Evolutionary conservation across 2,113 vertebrate genomes (phyloP).

Genomic region (Spizaetus ornatus): DNA sequence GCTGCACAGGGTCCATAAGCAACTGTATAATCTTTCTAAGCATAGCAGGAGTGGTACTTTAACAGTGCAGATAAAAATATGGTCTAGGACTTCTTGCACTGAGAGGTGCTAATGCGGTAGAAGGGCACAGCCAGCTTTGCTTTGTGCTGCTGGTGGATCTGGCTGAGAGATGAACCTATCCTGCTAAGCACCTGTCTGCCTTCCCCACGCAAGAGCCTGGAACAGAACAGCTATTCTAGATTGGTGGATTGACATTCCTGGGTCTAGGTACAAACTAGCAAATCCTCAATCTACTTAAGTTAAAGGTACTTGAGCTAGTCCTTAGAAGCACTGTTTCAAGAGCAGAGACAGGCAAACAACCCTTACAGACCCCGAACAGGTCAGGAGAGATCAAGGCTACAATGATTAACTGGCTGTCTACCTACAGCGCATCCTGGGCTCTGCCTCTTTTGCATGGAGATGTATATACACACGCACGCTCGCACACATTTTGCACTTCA

Average conservation of each 20-base stretch:
- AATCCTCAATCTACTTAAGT: neutral
- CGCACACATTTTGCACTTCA: neutral
- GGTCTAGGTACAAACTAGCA: neutral
- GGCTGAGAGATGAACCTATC: neutral
- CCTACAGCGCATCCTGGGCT: neutral
- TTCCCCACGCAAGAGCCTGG: rapidly evolving
- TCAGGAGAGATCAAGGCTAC: neutral
- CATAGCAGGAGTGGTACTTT: neutral
- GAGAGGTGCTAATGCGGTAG: neutral
- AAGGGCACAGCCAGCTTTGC: neutral
- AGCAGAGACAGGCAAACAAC: neutral
- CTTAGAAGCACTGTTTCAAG: neutral
- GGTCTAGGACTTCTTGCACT: neutral
- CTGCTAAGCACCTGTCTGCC: neutral
- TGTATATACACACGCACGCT: neutral
- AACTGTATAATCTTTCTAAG: neutral
- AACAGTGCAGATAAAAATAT: neutral
- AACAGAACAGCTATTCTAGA: neutral
- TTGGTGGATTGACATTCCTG: neutral
- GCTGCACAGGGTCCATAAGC: neutral
- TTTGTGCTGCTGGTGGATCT: neutral
- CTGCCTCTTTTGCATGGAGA: neutral
- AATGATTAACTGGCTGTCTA: neutral
- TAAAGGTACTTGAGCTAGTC: neutral
- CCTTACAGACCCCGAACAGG: neutral